A percentile compares a stretch with the other conserved stretches of the same genome.
These are phyloP conservation scores for Columbina picui DNA, from an alignment of 2,113 vertebrate species.

Conservation along the genomic window DNA sequence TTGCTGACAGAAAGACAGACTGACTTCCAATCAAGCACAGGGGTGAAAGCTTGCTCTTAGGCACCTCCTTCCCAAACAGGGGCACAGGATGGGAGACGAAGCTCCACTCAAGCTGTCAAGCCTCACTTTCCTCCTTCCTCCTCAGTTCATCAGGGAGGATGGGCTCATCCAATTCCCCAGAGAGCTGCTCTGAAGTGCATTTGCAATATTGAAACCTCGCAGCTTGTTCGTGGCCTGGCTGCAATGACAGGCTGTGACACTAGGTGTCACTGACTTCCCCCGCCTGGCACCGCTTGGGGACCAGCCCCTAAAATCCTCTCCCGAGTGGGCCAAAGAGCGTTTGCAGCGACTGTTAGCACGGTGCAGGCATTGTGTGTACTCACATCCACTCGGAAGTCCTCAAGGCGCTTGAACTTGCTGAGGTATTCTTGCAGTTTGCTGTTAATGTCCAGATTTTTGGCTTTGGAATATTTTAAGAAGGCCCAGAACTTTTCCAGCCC, in stretches of 20 bases:
- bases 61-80: background rate
- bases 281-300: accelerated
- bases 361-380: constrained; percentile 59
- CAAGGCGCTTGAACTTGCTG: constrained; percentile 94
- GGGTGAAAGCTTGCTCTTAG: background rate
- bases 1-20: background rate
- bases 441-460: constrained; percentile 94
- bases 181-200: background rate
- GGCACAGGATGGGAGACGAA: background rate
- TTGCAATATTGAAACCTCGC: background rate
- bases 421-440: constrained; percentile 93
- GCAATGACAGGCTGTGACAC: background rate
- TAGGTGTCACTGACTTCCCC: constrained; percentile 16
- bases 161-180: background rate
- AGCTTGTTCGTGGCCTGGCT: background rate
- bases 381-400: constrained; percentile 98
- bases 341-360: background rate
- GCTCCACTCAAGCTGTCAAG: background rate
- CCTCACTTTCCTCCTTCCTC: background rate
- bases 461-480: constrained; percentile 98
- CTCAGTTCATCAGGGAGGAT: background rate
- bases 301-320: accelerated
- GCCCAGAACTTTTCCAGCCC: constrained; percentile 99
- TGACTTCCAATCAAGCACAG: background rate
- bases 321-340: background rate